Evolutionary conservation across 2,888 invertebrate species (phyloP), one percentile per base, ranked within the genome.

Genomic region (Drosophila ezoana): DNA sequence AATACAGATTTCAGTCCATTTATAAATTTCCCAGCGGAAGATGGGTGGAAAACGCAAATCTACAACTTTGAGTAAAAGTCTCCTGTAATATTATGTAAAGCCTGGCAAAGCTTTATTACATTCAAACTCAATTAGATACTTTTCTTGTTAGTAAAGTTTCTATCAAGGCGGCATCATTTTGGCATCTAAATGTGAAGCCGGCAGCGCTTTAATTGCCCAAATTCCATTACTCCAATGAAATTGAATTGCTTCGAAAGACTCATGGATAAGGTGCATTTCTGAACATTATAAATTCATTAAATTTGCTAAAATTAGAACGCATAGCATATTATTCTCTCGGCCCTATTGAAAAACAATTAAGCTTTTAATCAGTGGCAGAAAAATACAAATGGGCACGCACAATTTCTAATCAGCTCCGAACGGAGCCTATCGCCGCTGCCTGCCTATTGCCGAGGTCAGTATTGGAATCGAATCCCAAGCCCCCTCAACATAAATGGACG

Each of bases 371-470:
- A 74, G 40, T 40, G 56, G 28, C 0, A 2, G 6, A 23, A 59
- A 69, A 60, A 67, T 47, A 47, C 57, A 47, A 16, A 51, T 51
- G 23, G 23, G 23, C 23, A 84, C 71, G 67, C 71, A 81, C 72
- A 65, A 54, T 71, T 82, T 76, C 68, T 82, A 85, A 82, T 87
- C 86, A 68, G 60, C 38, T 28, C 3, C 23, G 51, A 53, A 72
- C 13, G 38, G 32, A 49, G 41, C 40, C 59, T 60, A 72, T 73
- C 77, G 64, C 56, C 32, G 35, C 9, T n/a, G 47, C 16, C 40
- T 52, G 63, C 58, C 70, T 81, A 81, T 86, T 73, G 72, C 58
- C 79, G 81, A 87, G 82, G 82, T 82, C 88, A 82, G 82, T 86
- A 70, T 67, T 79, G 62, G 60, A 63, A 4, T 56, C 23, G 54